Evolutionary conservation across 2,888 invertebrate genomes (phyloP).

Genomic region (Acleris laterana): DNA sequence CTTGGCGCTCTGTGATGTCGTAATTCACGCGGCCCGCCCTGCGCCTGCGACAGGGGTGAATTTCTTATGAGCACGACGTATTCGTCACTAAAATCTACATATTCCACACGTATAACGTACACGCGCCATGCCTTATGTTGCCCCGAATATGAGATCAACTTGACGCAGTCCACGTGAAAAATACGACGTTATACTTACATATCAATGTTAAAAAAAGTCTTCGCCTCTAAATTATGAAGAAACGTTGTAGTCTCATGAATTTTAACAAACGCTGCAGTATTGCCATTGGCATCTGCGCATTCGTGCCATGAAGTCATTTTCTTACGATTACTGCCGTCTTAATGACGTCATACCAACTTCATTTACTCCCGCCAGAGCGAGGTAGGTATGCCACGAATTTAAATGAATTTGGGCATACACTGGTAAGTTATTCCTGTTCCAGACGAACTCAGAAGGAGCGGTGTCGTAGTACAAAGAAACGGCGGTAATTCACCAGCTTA

Average conservation of each 20-base stretch:
- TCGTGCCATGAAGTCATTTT: slow-evolving; percentile 65
- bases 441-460: slow-evolving; percentile 50
- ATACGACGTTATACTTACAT: slow-evolving; percentile 43
- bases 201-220: slow-evolving; percentile 42
- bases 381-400: slow-evolving; percentile 69
- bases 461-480: slow-evolving; percentile 61
- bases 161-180: slow-evolving; percentile 49
- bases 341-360: slow-evolving; percentile 71
- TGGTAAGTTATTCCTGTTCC: slow-evolving; percentile 53
- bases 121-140: slow-evolving; percentile 44
- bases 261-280: slow-evolving; percentile 64
- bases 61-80: slow-evolving; percentile 70
- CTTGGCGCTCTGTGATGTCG: slow-evolving; percentile 70
- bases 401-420: slow-evolving; percentile 65
- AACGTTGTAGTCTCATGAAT: slow-evolving; percentile 48
- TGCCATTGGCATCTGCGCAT: slow-evolving; percentile 56
- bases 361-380: slow-evolving; percentile 53
- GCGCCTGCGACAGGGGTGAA: slow-evolving; percentile 70
- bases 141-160: slow-evolving; percentile 49
- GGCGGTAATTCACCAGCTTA: slow-evolving; percentile 69
- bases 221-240: slow-evolving; percentile 5
- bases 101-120: slow-evolving; percentile 48
- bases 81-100: slow-evolving; percentile 71
- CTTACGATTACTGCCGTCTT: slow-evolving; percentile 72
- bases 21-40: slow-evolving; percentile 70